Evolutionary conservation across 2,888 invertebrate species (phyloP).

Genomic region (Chouioia cunea): DNA sequence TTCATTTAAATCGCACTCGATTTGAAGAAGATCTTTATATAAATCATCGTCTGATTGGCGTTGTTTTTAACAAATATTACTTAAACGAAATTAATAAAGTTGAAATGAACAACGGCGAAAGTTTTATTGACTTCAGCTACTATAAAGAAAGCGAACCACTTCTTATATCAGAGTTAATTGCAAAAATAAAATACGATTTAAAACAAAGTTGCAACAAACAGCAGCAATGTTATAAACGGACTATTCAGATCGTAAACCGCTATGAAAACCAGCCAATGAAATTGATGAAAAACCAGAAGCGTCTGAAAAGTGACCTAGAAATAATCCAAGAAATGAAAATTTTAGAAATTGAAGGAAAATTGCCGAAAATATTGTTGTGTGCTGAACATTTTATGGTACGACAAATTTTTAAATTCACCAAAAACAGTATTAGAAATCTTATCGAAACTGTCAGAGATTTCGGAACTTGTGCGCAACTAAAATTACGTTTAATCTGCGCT

Average conservation of each 20-base stretch:
- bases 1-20: slow-evolving; percentile 28
- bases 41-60: slow-evolving; percentile 54
- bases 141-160: slow-evolving; percentile 53
- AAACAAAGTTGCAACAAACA: slow-evolving; percentile 59
- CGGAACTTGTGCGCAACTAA: slow-evolving; percentile 74
- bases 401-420: slow-evolving; percentile 78
- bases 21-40: slow-evolving; percentile 58
- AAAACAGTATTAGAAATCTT: slow-evolving; percentile 76
- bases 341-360: slow-evolving; percentile 52
- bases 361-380: slow-evolving; percentile 65
- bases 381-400: slow-evolving; percentile 71
- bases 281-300: too few relatives aligned
- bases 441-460: slow-evolving; percentile 70
- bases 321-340: slow-evolving; percentile 21
- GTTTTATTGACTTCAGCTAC: slow-evolving; percentile 63
- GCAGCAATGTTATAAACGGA: slow-evolving; percentile 55
- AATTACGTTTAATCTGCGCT: slow-evolving; percentile 72
- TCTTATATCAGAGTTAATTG: slow-evolving; percentile 58
- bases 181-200: slow-evolving; percentile 59
- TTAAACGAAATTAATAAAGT: too few relatives aligned
- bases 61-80: slow-evolving; percentile 51
- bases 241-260: slow-evolving; percentile 39
- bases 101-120: not conserved
- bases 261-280: too few relatives aligned
- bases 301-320: too few relatives aligned